These are phyloP conservation scores for Platalea minor DNA, from an alignment of 2,797 vertebrate species.

Conservation along the genomic window DNA sequence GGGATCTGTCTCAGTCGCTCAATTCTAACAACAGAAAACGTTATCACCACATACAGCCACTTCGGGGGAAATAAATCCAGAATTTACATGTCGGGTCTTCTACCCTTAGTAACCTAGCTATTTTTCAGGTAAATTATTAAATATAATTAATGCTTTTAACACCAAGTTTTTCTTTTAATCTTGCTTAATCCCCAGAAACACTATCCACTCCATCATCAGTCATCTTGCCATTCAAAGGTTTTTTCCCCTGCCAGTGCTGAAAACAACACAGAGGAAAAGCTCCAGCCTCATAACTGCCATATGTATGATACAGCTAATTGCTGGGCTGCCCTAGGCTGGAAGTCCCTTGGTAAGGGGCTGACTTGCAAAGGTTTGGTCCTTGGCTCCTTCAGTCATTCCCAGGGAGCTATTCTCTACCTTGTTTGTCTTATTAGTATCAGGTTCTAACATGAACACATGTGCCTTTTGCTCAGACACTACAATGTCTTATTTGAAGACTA, in stretches of 20 bases:
- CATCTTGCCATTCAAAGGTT: background rate
- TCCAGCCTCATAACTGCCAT: conserved; percentile 24
- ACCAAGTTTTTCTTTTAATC: background rate
- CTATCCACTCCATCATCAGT: background rate
- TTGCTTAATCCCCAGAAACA: background rate
- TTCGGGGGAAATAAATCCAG: background rate
- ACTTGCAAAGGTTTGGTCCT: background rate
- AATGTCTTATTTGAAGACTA: background rate
- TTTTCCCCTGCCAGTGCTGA: background rate
- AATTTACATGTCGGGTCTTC: background rate
- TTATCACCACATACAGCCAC: background rate
- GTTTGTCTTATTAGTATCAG: background rate
- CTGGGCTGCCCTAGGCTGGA: background rate
- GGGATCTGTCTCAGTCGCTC: background rate
- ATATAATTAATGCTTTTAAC: background rate
- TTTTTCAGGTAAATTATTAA: background rate
- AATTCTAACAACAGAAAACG: background rate
- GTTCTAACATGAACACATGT: background rate
- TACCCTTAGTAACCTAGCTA: background rate
- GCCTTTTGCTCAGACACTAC: background rate
- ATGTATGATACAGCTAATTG: conserved; percentile 58
- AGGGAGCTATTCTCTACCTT: background rate
- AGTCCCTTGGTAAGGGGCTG: background rate
- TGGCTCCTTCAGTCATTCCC: background rate
- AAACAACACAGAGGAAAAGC: conserved; percentile 53